These are phyloP conservation scores for Pangasius sanitwongsei DNA, from an alignment of 2,797 vertebrate genomes.

Conservation along the genomic window DNA sequence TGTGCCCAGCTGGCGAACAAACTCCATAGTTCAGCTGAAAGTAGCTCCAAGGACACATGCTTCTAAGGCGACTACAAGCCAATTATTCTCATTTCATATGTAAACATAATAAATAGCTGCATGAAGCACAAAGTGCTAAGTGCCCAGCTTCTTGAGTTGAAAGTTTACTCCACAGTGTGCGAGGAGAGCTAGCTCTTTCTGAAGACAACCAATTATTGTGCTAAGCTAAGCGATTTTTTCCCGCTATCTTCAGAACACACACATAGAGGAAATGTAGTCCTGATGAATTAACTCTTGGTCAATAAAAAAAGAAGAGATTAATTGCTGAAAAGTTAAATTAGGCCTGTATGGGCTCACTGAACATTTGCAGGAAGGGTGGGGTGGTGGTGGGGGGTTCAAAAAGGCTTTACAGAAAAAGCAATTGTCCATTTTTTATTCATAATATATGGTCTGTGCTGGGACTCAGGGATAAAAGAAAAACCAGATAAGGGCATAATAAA, in stretches of 20 bases:
- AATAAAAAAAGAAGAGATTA: conserved; percentile 31
- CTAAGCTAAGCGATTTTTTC: conserved; percentile 32
- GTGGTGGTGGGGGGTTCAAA: not conserved
- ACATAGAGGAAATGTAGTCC: conserved; percentile 31
- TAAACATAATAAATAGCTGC: conserved; percentile 48
- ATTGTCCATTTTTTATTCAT: conserved; percentile 43
- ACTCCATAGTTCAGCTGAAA: conserved; percentile 42
- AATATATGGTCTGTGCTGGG: conserved; percentile 11
- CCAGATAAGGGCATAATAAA: conserved; percentile 35
- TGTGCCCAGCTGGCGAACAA: conserved; percentile 32
- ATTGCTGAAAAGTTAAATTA: conserved; percentile 43
- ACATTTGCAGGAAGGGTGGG: not conserved
- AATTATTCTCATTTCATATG: conserved; percentile 43
- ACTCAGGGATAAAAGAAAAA: conserved; percentile 12
- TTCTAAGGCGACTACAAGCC: conserved; percentile 15
- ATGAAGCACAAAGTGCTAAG: conserved; percentile 28
- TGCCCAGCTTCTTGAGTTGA: conserved; percentile 11
- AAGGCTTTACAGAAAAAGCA: conserved; percentile 32
- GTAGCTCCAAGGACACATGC: conserved; percentile 28
- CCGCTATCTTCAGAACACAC: conserved; percentile 37
- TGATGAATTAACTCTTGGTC: conserved; percentile 45
- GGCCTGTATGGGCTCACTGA: conserved; percentile 15
- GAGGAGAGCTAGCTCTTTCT: not conserved
- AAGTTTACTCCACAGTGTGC: not conserved
- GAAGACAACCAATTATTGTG: conserved; percentile 20